phyloP scores from a whole-genome alignment of 2,797 vertebrate genomes.

The Lindbergichthys nudifrons region DNA sequence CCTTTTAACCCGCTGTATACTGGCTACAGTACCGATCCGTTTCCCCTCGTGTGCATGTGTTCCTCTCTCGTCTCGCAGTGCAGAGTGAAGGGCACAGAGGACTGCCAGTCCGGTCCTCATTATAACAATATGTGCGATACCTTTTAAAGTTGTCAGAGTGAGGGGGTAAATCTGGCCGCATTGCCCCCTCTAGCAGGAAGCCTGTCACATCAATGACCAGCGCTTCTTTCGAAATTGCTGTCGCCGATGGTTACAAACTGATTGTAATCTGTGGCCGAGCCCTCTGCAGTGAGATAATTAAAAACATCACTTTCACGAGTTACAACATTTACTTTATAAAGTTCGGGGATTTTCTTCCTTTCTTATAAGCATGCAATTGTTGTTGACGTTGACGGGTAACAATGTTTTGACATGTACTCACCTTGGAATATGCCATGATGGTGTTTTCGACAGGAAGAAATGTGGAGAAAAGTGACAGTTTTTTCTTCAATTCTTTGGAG shows the following conservation, averaged over 20 bases:
- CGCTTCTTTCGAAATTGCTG: conserved; percentile 74
- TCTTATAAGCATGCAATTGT: not conserved
- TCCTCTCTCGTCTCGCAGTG: conserved; percentile 26
- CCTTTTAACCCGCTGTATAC: conserved; percentile 12
- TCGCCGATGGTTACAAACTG: conserved; percentile 78
- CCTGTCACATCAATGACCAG: conserved; percentile 85
- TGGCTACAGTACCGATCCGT: conserved; percentile 9
- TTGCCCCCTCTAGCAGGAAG: conserved; percentile 76
- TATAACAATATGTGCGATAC: conserved; percentile 88
- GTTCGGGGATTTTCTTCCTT: not conserved
- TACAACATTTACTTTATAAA: conserved; percentile 31
- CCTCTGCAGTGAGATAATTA: conserved; percentile 73
- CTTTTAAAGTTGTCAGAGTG: conserved; percentile 88
- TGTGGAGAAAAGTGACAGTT: conserved; percentile 31
- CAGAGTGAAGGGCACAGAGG: conserved; percentile 80
- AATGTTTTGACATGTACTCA: conserved; percentile 37
- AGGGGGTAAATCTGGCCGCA: conserved; percentile 79
- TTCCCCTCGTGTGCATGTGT: conserved; percentile 10
- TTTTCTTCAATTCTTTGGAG: conserved; percentile 53
- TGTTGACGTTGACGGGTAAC: conserved; percentile 41
- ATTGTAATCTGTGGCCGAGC: conserved; percentile 74
- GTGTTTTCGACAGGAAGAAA: conserved; percentile 40
- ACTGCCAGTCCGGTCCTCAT: conserved; percentile 83
- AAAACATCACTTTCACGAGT: conserved; percentile 70
- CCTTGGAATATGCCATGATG: conserved; percentile 34